Evolutionary conservation across 2,888 invertebrate species (phyloP), one percentile per base, ranked within the genome.

Genomic region (Tipula helvola): DNA sequence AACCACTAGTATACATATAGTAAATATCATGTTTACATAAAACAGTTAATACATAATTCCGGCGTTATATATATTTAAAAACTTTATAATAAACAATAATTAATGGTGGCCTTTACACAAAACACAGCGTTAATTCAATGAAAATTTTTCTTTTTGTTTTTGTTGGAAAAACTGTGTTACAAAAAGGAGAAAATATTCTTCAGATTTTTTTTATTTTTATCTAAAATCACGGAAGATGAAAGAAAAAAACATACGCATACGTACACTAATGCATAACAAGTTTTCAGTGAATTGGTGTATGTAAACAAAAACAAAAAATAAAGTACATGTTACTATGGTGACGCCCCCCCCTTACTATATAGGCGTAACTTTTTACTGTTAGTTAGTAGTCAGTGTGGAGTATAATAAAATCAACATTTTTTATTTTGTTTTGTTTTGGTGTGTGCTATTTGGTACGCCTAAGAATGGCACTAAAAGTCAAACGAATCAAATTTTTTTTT

Each of bases 391-490:
- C 10, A 28, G 2, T 28, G 28, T 28, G 28, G 1, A 28, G 28
- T 10, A 71, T 8, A 71, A 71, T 28, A 71, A 71, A 71, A 71
- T 71, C 18, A 28, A 71, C 71, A 28, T 28, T 10, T 71, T 71
- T 71, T 71, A 7, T 57, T 16, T 57, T 57, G 52, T 16, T 28
- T 28, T 28, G 28, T 28, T 28, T 52, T 57, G 52, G 28, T 71
- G 71, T 71, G 28, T 71, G 71, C 71, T 10, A 71, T 71, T 71
- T 71, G 71, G 71, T 71, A 71, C 71, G 71, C 71, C 71, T 71
- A 71, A 71, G 71, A 71, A 71, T 71, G 71, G 71, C 71, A 71
- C 71, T 71, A 71, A 71, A 71, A 71, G 71, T 71, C 71, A 71
- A 71, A 71, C 71, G 71, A 71, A 71, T 71, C 71, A 71, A 28